Evolutionary conservation across 37 sponge, comb jelly and placozoan genomes (phyloP).

Genomic region (Chondrosia reniformis): DNA sequence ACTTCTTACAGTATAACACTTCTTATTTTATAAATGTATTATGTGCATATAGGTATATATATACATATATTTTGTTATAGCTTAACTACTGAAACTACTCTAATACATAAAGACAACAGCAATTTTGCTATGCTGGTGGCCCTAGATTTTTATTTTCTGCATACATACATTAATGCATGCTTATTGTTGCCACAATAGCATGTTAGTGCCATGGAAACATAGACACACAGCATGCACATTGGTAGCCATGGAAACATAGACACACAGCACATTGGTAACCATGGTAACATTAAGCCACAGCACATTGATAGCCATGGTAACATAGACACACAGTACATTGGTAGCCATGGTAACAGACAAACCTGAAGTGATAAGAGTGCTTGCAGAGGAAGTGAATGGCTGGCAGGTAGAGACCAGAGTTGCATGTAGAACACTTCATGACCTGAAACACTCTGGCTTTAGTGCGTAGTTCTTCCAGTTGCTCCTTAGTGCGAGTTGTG

Average conservation of each 20-base stretch:
- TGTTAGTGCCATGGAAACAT: too few relatives aligned
- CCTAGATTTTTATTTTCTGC: too few relatives aligned
- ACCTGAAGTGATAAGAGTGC: slow-evolving; percentile 94
- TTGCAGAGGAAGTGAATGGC: slow-evolving; percentile 94
- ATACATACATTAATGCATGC: too few relatives aligned
- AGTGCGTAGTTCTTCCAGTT: slow-evolving; percentile 76
- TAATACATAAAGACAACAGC: too few relatives aligned
- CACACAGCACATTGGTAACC: neutral
- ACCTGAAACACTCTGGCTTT: slow-evolving; percentile 91
- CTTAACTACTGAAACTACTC: too few relatives aligned
- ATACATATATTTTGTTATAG: too few relatives aligned
- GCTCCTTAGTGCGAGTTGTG: slow-evolving; percentile 73
- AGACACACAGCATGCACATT: too few relatives aligned
- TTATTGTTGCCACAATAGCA: too few relatives aligned
- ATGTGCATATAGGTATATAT: too few relatives aligned
- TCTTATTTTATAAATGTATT: too few relatives aligned
- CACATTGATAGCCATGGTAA: neutral
- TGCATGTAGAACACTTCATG: slow-evolving; percentile 89
- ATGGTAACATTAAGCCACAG: neutral
- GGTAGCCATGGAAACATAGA: neutral
- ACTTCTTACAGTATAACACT: too few relatives aligned
- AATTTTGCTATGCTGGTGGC: too few relatives aligned
- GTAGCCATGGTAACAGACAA: neutral
- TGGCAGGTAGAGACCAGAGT: slow-evolving; percentile 72
- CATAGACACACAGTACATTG: slow-evolving; percentile 10